These are phyloP conservation scores for Microctonus hyperodae DNA, from an alignment of 2,888 invertebrate species.

Conservation along the genomic window DNA sequence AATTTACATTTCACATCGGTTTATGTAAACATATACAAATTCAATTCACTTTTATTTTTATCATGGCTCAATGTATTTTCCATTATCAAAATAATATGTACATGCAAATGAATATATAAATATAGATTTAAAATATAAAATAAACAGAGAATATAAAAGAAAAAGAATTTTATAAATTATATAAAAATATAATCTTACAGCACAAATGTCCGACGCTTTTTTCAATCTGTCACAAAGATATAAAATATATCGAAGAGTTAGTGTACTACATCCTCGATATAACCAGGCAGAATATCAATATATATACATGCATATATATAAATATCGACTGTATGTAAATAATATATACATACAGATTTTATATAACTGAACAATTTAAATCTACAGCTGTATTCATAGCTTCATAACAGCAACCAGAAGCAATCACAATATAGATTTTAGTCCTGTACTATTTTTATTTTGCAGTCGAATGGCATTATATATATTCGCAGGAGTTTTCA, in stretches of 20 bases:
- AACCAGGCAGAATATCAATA: no score
- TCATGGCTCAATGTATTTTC: not conserved
- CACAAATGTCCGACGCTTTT: constrained; percentile 55
- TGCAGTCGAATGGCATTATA: constrained; percentile 35
- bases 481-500: not conserved
- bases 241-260: not conserved
- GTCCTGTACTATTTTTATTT: constrained; percentile 34
- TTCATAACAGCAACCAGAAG: constrained; percentile 18
- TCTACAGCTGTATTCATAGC: no score
- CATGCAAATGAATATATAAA: constrained; percentile 53
- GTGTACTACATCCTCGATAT: not conserved
- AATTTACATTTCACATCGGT: no score
- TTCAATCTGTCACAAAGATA: constrained; percentile 52
- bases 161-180: constrained; percentile 55
- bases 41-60: not conserved
- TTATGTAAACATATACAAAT: not conserved
- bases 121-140: constrained; percentile 30
- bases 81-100: constrained; percentile 41
- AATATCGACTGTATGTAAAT: not conserved
- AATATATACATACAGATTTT: constrained; percentile 6
- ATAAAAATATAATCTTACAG: constrained; percentile 40
- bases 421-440: constrained; percentile 41
- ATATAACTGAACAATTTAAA: constrained; percentile 27
- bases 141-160: constrained; percentile 38
- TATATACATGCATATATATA: not conserved